Evolutionary conservation across 2,113 vertebrate genomes (phyloP), one percentile per base, ranked within the genome.

Genomic region (Butastur rufipennis): DNA sequence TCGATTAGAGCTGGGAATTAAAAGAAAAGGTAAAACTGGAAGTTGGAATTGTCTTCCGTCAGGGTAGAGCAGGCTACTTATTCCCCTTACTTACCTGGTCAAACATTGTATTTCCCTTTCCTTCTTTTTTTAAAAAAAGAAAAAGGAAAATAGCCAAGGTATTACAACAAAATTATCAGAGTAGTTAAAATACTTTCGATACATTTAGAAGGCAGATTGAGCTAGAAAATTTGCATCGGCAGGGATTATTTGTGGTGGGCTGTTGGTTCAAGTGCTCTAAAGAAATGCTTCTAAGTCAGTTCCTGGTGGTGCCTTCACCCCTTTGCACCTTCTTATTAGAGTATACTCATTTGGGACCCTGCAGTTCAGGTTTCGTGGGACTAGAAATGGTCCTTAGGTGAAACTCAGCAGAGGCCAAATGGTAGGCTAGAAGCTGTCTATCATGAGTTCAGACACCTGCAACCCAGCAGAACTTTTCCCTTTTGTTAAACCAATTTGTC

Each of bases 381-480:
- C 66, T 71, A 74, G 56, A 58, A 91, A 86, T 21, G 4, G 16
- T 55, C 42, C 50, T 78, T 27, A 38, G 21, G 25, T 67, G 20
- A 78, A 88, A 53, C 11, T 36, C 10, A 63, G 0, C 0, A 0
- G 40, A 68, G 10, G 16, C 7, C 43, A 55, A 50, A 45, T 0
- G 2, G 15, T 5, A 47, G 13, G 10, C 25, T 9, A 43, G 50
- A 72, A 91, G 8, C 2, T 43, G 32, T 47, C 43, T 56, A 22
- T 67, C 22, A 9, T 0, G 4, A 84, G 12, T 74, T 88, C 63
- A 10, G 22, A 34, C 22, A 11, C 32, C 11, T 2, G 0, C 0
- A 3, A 8, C 27, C 7, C 31, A 72, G 25, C 19, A 91, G 43
- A 81, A 45, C 40, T 32, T 92, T 91, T 84, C 63, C 72, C 34